A percentile compares a stretch with the other conserved stretches of the same genome.
phyloP scores from a whole-genome alignment of 1,140 invertebrate genomes.

The Drosophila seguyi region DNA sequence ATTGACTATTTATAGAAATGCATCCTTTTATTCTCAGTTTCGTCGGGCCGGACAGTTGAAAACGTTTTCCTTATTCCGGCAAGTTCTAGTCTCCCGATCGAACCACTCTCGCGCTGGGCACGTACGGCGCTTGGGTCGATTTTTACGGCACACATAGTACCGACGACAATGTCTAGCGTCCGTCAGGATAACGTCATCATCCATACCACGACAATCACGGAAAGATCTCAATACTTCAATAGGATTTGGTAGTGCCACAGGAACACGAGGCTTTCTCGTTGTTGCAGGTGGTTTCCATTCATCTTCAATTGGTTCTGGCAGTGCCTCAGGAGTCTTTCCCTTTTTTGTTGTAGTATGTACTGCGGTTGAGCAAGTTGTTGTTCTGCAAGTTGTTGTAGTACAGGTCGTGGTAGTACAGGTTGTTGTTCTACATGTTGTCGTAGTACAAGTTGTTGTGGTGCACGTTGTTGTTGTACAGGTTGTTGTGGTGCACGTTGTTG shows the following conservation, averaged over 20 bases:
- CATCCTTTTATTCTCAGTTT: not conserved
- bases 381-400: not conserved
- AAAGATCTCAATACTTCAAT: constrained; percentile 8
- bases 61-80: constrained; percentile 2
- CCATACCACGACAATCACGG: constrained; percentile 42
- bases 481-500: not conserved
- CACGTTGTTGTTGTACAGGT: not conserved
- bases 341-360: not conserved
- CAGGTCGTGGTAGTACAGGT: not conserved
- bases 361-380: not conserved
- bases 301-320: not conserved
- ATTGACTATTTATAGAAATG: not conserved
- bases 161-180: constrained; percentile 56
- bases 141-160: constrained; percentile 48
- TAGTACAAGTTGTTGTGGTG: not conserved
- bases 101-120: constrained; percentile 58
- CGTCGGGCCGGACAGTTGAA: not conserved
- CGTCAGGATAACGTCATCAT: constrained; percentile 41
- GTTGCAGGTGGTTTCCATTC: not conserved
- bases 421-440: not conserved
- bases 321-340: not conserved
- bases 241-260: not conserved
- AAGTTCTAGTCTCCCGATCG: constrained; percentile 44
- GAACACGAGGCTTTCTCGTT: not conserved
- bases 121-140: constrained; percentile 38